Base-by-base conservation (phyloP, 1,140 invertebrate genomes). In the Lucilia cuprina region DNA sequence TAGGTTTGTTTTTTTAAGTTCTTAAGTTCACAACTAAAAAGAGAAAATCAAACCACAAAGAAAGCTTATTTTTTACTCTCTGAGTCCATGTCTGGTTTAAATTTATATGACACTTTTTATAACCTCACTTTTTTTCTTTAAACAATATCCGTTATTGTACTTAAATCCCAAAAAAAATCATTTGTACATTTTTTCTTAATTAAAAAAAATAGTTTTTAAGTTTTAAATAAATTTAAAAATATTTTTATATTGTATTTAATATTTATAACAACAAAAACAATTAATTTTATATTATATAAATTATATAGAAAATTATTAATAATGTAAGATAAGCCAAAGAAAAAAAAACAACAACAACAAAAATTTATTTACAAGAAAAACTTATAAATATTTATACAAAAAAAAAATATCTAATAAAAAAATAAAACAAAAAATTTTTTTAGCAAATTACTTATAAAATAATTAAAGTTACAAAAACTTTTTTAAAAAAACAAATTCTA, bases 241-340 rank as follows among this genome's bases (percentile, higher is more conserved):
- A n/a, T n/a, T n/a, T 5, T 3, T 41, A 10, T 41, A 2, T 30
- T 70, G 65, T 70, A 70, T 70, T 70, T 70, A 70, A 70, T 70
- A 70, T 70, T 70, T 70, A 70, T 70, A 70, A 30, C 25, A 55
- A 70, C 65, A 70, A 70, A 70, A 70, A 70, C 25, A 30, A 8
- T 41, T 41, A 41, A 41, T 41, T 41, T 8, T 41, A 41, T 41
- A 30, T 49, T 49, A 49, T 55, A 55, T 50, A 49, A 49, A 80
- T 41, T 78, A 41, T 49, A 50, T 47, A 80, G 77, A 80, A 80
- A 80, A 80, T 80, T 47, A 80, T 70, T 70, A 80, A 80, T 80
- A 80, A 84, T 83, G 49, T 84, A 84, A 83, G 84, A 84, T 84
- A 84, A 84, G 84, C 84, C 84, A 84, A 84, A 84, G 84, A 84